Evolutionary conservation across 2,113 vertebrate species (phyloP).

Genomic region (Cochlearius cochlearius): DNA sequence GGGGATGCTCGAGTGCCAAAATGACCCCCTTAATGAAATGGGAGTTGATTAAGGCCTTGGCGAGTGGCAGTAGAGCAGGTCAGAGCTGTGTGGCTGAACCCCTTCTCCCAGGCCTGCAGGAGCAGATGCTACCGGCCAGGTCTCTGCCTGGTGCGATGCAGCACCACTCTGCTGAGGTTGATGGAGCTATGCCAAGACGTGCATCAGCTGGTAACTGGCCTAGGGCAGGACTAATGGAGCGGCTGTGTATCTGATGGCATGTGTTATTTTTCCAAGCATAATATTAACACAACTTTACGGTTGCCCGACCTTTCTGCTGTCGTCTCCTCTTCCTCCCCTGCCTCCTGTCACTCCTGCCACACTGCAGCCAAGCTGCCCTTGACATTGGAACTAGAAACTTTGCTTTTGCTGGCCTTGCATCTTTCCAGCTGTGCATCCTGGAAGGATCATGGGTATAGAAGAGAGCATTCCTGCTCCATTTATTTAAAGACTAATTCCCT

Average conservation of each 20-base stretch:
- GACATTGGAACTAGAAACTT: background rate
- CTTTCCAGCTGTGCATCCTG: background rate
- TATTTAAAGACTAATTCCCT: background rate
- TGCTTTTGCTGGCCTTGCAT: background rate
- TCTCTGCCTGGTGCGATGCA: background rate
- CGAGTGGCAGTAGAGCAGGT: background rate
- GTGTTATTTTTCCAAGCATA: background rate
- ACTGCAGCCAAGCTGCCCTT: background rate
- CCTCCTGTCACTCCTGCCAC: background rate
- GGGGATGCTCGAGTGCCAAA: accelerated
- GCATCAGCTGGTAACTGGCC: background rate
- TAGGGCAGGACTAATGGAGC: background rate
- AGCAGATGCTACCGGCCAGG: background rate
- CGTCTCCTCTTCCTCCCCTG: background rate
- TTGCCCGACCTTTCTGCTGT: background rate
- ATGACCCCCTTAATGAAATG: accelerated
- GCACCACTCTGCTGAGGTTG: background rate
- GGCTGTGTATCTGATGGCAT: background rate
- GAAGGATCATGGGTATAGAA: background rate
- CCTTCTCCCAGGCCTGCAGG: background rate
- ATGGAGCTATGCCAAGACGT: background rate
- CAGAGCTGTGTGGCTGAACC: background rate
- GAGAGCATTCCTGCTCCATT: background rate
- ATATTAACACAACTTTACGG: background rate
- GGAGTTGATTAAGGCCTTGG: background rate